Base-by-base conservation (phyloP, 2,888 invertebrate species). In the Sepiola atlantica region DNA sequence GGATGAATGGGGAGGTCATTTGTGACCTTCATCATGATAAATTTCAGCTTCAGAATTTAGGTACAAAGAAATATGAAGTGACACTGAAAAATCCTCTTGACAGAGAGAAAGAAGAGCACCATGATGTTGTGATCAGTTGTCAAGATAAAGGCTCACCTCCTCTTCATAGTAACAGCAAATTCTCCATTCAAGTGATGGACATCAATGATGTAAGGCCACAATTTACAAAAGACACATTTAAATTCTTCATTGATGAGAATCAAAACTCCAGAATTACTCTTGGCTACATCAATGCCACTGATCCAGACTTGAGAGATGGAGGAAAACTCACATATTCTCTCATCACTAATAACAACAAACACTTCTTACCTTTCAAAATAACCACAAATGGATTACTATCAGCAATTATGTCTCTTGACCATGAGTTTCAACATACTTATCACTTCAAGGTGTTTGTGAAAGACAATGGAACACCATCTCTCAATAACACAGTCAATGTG, bases 71-170 rank as follows among this genome's bases (percentile, higher is more conserved):
- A 77, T 77, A 77, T 16, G 16, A 77, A 77, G 77, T 77, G 77
- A 77, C 32, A 1, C 16, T 77, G 77, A 77, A 77, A 77, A 77
- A n/a, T 77, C 77, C 32, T 77, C 32, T 77, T n/a, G 77, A 77
- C n/a, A 77, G 77, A 32, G 77, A 77, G 16, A 77, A 14, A 77
- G n/a, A 77, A 77, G 77, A 77, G 2, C 77, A 77, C n/a, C 77
- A 77, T 32, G n/a, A 16, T 77, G 14, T 77, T 32, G 14, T 77
- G 16, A 77, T 77, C n/a, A 77, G n/a, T 32, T 77, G 77, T 32
- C 77, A 77, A 77, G 77, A 77, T 32, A 77, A 77, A 77, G 77
- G 77, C n/a, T 77, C 77, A n/a, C 77, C 77, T 77, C 77, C 77
- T n/a, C 77, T 77, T 32, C 77, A 77, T 32, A 77, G 77, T 77